Percentiles rank a stretch among this genome's conserved stretches.
These are phyloP conservation scores for Aporrectodea caliginosa DNA, from an alignment of 1,140 invertebrate species.

Conservation along the genomic window DNA sequence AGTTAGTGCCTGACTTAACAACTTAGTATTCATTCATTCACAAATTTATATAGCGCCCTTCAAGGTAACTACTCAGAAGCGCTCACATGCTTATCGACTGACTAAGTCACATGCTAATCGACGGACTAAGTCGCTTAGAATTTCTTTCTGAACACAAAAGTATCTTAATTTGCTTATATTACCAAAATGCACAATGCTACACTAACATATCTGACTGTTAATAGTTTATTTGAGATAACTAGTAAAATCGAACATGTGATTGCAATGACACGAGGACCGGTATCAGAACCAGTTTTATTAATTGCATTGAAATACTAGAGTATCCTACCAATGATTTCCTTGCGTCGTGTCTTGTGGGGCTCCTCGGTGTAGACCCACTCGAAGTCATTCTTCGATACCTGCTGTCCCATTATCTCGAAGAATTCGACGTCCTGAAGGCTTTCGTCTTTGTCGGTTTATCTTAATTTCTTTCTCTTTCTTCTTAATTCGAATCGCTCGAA, in stretches of 20 bases:
- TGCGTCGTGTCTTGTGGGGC: constrained; percentile 91
- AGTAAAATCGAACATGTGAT: background rate
- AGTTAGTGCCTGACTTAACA: no score
- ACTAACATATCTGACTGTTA: background rate
- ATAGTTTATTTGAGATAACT: background rate
- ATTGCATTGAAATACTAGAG: constrained; percentile 16
- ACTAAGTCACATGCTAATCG: no score
- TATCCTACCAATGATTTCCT: constrained; percentile 82
- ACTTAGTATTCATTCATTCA: no score
- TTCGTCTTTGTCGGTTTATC: no score
- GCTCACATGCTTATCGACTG: no score
- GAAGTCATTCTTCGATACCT: constrained; percentile 81
- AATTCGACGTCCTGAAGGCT: no score
- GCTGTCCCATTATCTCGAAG: constrained; percentile 87
- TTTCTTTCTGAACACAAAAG: no score
- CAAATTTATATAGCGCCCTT: no score
- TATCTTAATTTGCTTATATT: constrained; percentile 6
- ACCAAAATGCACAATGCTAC: constrained; percentile 9
- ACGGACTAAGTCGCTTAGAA: no score
- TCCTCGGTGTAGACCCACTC: constrained; percentile 96
- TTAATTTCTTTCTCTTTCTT: no score
- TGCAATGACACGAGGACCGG: background rate
- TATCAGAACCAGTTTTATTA: constrained; percentile 1
- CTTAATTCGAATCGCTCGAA: no score
- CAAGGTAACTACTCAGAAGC: no score